Evolutionary conservation across 2,888 invertebrate genomes (phyloP), one percentile per base, ranked within the genome.

Genomic region (Brachypalpus laphriformis): DNA sequence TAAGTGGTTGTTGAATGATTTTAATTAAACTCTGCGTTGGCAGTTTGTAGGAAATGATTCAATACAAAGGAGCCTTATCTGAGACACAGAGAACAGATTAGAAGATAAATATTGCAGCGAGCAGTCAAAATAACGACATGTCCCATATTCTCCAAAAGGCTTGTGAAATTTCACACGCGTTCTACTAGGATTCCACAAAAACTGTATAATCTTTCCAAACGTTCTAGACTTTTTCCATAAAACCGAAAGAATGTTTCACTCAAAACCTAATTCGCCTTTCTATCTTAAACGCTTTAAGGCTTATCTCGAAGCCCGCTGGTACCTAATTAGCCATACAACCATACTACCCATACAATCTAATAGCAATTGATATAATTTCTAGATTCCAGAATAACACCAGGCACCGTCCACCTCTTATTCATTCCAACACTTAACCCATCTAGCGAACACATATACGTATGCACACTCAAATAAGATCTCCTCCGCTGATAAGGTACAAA

Each of bases 401-500:
- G 18, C n/a, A 14, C 18, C 31, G 45, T 16, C 47, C 31, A n/a
- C n/a, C n/a, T n/a, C n/a, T n/a, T n/a, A n/a, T n/a, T 22, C 28
- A 14, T 18, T 34, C 47, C 57, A 22, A 61, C 45, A 25, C 31
- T 3, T 18, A 42, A 45, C n/a, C 61, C n/a, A 6, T 40, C 40
- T 40, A n/a, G 56, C 59, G 18, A 51, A 51, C 31, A 54, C 63
- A 31, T 8, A 31, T 31, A 31, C 31, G 5, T 8, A 42, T 28
- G 34, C 56, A 65, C 65, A 47, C 42, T 34, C 51, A 28, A 49
- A 40, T 34, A 31, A 81, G 85, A 85, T 85, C 81, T 54, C 25
- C 59, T 6, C 40, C 51, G n/a, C 20, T 40, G 85, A 85, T 85
- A 81, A 66, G 47, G 70, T 65, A 85, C 85, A 85, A 85, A 85